phyloP scores from a whole-genome alignment of 2,113 vertebrate genomes.

The Aptenodytes forsteri region DNA sequence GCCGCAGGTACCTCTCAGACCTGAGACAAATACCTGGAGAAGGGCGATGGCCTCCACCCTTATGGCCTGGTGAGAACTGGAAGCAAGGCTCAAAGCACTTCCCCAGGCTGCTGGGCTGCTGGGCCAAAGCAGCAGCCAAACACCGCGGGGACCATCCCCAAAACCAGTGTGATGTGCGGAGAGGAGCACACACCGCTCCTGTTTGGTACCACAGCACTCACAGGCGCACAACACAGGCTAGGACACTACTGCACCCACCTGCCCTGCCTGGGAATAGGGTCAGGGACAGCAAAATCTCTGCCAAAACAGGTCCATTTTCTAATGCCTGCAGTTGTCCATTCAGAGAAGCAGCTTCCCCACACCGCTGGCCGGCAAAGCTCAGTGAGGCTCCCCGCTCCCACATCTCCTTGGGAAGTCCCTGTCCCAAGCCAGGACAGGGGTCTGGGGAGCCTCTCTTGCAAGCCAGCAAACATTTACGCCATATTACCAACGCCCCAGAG shows the following conservation, averaged over 20 bases:
- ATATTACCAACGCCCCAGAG: accelerated
- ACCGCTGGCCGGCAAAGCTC: neutral
- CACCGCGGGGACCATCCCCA: too few relatives aligned
- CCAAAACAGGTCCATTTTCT: neutral
- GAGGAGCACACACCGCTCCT: accelerated
- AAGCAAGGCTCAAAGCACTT: neutral
- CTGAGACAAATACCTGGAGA: neutral
- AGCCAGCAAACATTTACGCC: neutral
- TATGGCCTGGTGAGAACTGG: neutral
- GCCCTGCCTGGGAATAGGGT: neutral
- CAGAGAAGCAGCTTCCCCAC: neutral
- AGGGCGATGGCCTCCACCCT: neutral
- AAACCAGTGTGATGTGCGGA: accelerated
- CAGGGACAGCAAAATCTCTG: neutral
- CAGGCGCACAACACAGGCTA: accelerated
- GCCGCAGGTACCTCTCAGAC: neutral
- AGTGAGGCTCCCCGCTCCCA: neutral
- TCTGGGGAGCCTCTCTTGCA: neutral
- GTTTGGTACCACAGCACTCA: neutral
- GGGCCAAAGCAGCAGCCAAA: neutral
- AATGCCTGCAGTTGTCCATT: too few relatives aligned
- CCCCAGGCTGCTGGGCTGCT: neutral
- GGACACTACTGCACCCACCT: neutral
- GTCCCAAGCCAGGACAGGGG: neutral
- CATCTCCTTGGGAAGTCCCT: neutral